These are phyloP conservation scores for Poeciliopsis turrubarensis DNA, from an alignment of 2,113 vertebrate genomes.

Conservation along the genomic window DNA sequence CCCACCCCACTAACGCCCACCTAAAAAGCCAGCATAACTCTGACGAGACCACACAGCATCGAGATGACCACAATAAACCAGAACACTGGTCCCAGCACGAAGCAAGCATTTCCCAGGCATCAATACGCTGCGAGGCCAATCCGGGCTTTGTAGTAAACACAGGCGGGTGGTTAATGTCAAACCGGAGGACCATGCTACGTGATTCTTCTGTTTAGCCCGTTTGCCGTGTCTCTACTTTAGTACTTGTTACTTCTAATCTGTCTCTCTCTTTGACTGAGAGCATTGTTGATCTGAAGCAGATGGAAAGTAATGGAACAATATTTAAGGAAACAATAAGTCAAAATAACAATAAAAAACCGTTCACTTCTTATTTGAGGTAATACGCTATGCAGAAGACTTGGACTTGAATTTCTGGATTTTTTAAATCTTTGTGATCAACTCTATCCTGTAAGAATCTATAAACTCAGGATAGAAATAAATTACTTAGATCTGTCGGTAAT, in stretches of 20 bases:
- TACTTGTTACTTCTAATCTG: conserved; percentile 7
- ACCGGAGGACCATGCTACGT: conserved; percentile 30
- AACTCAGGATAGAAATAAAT: not conserved
- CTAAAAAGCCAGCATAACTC: conserved; percentile 50
- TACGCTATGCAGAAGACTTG: not conserved
- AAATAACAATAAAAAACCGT: conserved; percentile 11
- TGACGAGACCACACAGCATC: conserved; percentile 68
- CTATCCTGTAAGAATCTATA: not conserved
- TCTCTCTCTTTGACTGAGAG: conserved; percentile 15
- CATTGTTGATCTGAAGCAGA: conserved; percentile 11
- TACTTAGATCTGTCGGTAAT: not conserved
- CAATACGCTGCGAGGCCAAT: conserved; percentile 45
- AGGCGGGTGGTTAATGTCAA: conserved; percentile 56
- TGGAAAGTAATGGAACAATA: not conserved
- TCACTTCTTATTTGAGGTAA: not conserved
- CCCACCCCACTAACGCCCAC: conserved; percentile 26
- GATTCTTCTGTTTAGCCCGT: conserved; percentile 42
- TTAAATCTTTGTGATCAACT: conserved; percentile 3
- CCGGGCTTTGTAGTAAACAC: conserved; percentile 65
- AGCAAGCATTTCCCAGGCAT: conserved; percentile 65
- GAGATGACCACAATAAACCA: conserved; percentile 66
- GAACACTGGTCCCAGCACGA: conserved; percentile 68
- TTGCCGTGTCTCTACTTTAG: conserved; percentile 17
- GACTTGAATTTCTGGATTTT: conserved; percentile 13
- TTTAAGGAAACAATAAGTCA: conserved; percentile 14